Conservation (phyloP, 2,888 invertebrate species). For the Rhamnusium bicolor region DNA sequence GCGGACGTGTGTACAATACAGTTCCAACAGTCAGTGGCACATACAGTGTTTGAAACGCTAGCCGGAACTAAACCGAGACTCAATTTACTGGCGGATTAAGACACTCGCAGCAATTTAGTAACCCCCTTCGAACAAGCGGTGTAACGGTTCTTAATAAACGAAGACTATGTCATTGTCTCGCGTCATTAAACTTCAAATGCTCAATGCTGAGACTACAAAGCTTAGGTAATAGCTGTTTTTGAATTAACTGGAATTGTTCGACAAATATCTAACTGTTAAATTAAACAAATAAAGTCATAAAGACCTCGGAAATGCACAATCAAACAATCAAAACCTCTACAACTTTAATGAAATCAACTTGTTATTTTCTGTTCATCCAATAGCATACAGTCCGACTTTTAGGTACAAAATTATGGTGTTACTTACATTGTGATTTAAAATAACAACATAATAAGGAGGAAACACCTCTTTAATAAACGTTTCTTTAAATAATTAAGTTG, state of each 20-base stretch:
- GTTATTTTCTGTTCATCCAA: slow-evolving; percentile 10
- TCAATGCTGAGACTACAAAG: slow-evolving; percentile 65
- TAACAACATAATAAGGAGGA: not conserved
- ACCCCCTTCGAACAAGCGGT: slow-evolving; percentile 71
- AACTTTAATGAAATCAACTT: slow-evolving; percentile 22
- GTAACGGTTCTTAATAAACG: slow-evolving; percentile 73
- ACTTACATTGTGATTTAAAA: not conserved
- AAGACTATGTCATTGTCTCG: slow-evolving; percentile 72
- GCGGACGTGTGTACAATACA: slow-evolving; percentile 63
- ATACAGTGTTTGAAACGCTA: slow-evolving; percentile 64
- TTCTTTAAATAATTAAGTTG: not conserved
- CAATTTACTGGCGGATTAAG: slow-evolving; percentile 72
- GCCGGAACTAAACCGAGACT: slow-evolving; percentile 70
- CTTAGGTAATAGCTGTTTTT: slow-evolving; percentile 69
- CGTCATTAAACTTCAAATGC: slow-evolving; percentile 70
- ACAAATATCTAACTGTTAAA: slow-evolving; percentile 64
- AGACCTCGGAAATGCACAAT: slow-evolving; percentile 39
- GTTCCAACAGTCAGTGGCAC: slow-evolving; percentile 57
- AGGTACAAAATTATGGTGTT: not conserved
- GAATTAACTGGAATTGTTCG: slow-evolving; percentile 67
- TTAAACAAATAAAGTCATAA: slow-evolving; percentile 57
- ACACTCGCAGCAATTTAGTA: slow-evolving; percentile 71
- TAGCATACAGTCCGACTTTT: not conserved
- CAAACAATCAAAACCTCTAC: slow-evolving; percentile 36
- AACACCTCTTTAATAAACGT: not conserved